Conservation (phyloP, 1,140 invertebrate species). For the Bombyx mori region DNA sequence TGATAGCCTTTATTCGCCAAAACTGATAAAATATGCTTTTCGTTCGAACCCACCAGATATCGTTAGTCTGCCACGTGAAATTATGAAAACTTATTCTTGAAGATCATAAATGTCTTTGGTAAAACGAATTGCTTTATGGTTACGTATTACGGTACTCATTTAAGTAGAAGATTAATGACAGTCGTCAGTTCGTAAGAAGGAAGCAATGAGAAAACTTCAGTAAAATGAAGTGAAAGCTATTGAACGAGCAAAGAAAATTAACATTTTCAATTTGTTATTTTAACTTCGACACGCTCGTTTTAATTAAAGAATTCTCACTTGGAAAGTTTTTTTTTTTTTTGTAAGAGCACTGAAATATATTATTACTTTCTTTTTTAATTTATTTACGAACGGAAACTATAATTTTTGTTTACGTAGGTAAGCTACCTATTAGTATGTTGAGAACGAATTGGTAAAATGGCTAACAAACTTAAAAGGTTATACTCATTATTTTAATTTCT, state of each 20-base stretch:
- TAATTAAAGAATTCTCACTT: no score
- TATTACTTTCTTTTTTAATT: no score
- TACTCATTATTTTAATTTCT: no score
- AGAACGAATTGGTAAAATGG: no score
- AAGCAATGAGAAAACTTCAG: constrained; percentile 3
- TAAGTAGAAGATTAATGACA: constrained; percentile 5
- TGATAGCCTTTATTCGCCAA: constrained; percentile 65
- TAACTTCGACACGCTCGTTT: background rate
- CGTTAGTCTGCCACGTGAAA: constrained; percentile 26
- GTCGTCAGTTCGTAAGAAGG: background rate
- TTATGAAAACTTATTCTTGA: constrained; percentile 20
- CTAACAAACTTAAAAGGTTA: no score
- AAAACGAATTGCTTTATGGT: constrained; percentile 1
- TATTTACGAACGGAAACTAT: no score
- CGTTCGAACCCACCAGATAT: constrained; percentile 27
- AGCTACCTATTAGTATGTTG: no score
- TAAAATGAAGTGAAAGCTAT: background rate
- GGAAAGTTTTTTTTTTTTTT: no score
- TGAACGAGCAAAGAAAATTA: background rate
- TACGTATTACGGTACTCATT: background rate
- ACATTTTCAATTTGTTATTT: background rate
- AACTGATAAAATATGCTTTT: constrained; percentile 63
- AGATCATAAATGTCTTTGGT: constrained; percentile 1
- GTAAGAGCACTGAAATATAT: no score
- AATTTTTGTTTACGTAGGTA: no score